Evolutionary conservation across 2,888 invertebrate species (phyloP).

Genomic region (Dyspetes luteomarginatus): DNA sequence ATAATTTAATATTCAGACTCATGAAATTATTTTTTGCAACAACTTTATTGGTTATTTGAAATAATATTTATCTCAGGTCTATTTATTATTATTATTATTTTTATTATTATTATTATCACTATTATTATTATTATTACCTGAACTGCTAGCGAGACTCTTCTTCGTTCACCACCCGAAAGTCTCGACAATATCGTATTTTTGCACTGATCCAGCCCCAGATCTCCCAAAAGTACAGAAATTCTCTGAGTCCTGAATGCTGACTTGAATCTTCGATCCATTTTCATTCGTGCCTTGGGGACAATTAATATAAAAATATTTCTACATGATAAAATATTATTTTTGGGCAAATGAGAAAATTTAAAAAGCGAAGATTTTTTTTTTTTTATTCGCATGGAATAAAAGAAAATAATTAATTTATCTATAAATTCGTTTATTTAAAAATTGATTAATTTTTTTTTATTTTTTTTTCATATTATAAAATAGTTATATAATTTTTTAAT

Average conservation of each 20-base stretch:
- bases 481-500: not conserved
- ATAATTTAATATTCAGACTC: too few species aligned
- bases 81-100: not conserved
- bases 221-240: conserved; percentile 85
- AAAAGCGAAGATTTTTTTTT: too few species aligned
- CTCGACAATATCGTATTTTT: conserved; percentile 89
- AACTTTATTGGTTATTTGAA: not conserved
- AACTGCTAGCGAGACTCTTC: conserved; percentile 93
- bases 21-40: too few species aligned
- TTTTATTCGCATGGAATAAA: too few species aligned
- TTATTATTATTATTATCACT: not conserved
- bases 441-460: not conserved
- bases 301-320: conserved; percentile 1
- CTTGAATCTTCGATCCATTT: conserved; percentile 87
- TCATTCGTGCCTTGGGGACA: conserved; percentile 88
- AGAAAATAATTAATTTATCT: too few species aligned
- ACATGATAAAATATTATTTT: not conserved
- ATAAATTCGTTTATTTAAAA: not conserved
- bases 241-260: conserved; percentile 80
- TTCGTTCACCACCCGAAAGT: conserved; percentile 95
- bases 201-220: conserved; percentile 90
- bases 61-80: not conserved
- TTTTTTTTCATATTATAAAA: not conserved
- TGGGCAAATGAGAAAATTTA: not conserved
- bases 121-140: conserved; percentile 85